phyloP scores from a whole-genome alignment of 2,888 invertebrate genomes.

The Cheilosia urbana region DNA sequence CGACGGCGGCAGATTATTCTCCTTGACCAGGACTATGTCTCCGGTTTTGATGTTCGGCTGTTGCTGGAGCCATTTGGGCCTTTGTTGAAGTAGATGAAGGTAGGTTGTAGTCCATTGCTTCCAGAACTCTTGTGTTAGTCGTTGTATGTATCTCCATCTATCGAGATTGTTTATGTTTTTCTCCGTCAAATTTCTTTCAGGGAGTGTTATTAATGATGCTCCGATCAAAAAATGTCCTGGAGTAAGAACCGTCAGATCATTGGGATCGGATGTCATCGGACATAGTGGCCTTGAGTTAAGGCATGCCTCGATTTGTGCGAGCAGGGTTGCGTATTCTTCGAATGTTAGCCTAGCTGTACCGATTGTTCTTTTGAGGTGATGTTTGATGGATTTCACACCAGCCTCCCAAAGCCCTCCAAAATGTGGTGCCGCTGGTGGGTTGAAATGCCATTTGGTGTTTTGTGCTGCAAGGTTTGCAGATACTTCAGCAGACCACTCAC shows the following conservation, averaged over 20 bases:
- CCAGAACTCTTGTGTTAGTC: too few species aligned
- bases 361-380: constrained; percentile 2
- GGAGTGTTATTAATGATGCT: background rate
- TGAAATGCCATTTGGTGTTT: too few species aligned
- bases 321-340: constrained; percentile 4
- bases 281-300: constrained; percentile 7
- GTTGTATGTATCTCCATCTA: background rate
- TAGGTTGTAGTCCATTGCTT: too few species aligned
- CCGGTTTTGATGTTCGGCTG: constrained; percentile 12
- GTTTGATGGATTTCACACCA: background rate
- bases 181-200: background rate
- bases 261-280: background rate
- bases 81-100: background rate
- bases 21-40: constrained; percentile 17
- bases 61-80: background rate
- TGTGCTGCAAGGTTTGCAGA: too few species aligned
- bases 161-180: background rate
- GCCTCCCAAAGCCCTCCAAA: background rate
- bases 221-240: background rate
- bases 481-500: too few species aligned
- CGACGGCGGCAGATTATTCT: constrained; percentile 27
- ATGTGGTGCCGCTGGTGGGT: too few species aligned
- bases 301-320: constrained; percentile 16
- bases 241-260: background rate
- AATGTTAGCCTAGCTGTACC: background rate